Conservation (phyloP, 2,113 vertebrate species). For the Uria aalge region DNA sequence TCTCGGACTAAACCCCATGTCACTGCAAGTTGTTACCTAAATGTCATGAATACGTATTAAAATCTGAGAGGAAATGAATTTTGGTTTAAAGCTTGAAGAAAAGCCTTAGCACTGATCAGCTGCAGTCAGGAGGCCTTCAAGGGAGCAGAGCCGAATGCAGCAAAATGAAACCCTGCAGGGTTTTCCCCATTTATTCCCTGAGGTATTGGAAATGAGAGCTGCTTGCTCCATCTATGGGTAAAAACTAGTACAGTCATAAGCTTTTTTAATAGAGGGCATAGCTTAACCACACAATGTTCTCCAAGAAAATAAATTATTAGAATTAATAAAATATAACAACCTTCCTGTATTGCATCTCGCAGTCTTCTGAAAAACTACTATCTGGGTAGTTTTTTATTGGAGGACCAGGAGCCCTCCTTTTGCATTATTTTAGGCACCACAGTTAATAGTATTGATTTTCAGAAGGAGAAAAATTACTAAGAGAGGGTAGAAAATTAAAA, state of each 20-base stretch:
- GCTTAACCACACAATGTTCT: background rate
- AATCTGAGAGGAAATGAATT: background rate
- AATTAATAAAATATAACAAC: background rate
- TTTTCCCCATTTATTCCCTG: background rate
- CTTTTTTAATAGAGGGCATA: background rate
- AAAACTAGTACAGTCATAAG: background rate
- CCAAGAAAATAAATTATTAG: background rate
- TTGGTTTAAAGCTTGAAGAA: background rate
- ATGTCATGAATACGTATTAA: rapidly evolving
- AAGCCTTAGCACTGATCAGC: background rate
- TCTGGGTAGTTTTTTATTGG: background rate
- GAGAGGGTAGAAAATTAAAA: background rate
- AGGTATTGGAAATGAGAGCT: background rate
- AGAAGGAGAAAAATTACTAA: background rate
- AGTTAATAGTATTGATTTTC: background rate
- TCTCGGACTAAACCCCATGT: background rate
- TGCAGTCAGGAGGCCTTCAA: background rate
- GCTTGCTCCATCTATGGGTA: slow-evolving; percentile 65
- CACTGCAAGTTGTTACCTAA: background rate
- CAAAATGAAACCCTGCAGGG: background rate
- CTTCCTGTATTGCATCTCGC: background rate
- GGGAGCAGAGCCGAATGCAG: background rate
- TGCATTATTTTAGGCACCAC: background rate
- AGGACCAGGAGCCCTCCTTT: background rate
- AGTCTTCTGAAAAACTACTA: background rate